Base-by-base conservation (phyloP, 2,113 vertebrate species). In the Noctilio leporinus region DNA sequence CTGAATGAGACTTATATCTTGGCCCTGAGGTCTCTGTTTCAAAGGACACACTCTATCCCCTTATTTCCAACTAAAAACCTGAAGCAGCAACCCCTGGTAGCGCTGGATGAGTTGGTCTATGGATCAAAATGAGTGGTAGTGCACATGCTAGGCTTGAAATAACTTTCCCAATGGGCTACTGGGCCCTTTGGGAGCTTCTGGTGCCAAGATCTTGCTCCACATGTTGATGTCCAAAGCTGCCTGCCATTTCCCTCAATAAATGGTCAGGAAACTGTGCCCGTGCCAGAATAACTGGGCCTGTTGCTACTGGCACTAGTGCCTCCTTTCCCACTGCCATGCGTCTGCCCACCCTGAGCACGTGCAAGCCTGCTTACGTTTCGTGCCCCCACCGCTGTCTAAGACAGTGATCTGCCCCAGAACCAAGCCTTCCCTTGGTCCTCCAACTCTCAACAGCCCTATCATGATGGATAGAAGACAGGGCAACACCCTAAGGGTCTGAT, bases 231-330 rank as follows among this genome's bases (percentile, higher is more conserved):
- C 70, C 65, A 80, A 57, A 75, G 57, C 81, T 47, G 77, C 49
- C 69, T 90, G 51, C 75, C 30, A 2, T 84, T 86, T 95, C 87
- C 87, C 90, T 84, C 75, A 28, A 33, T 92, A 76, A 94, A 82
- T n/a, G 10, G 9, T 45, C 64, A 40, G 69, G n/a, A 84, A 64
- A 55, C 57, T 19, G 6, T 33, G 82, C 73, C 55, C 4, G 2
- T 94, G 80, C 87, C 90, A 65, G 45, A 80, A n/a, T 30, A 53
- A n/a, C 89, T 47, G 49, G 81, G 43, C 38, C 78, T 33, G 8
- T 40, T 47, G 69, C 90, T 72, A 1, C 55, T 51, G 47, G 59
- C 40, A n/a, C 67, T 4, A 22, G 16, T 4, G 38, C 51, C n/a
- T 83, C 69, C 76, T 87, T 92, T 76, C 93, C 35, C 40, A 51